Evolutionary conservation across 2,888 invertebrate genomes (phyloP), one percentile per base, ranked within the genome.

Genomic region (Polydrusus cervinus): DNA sequence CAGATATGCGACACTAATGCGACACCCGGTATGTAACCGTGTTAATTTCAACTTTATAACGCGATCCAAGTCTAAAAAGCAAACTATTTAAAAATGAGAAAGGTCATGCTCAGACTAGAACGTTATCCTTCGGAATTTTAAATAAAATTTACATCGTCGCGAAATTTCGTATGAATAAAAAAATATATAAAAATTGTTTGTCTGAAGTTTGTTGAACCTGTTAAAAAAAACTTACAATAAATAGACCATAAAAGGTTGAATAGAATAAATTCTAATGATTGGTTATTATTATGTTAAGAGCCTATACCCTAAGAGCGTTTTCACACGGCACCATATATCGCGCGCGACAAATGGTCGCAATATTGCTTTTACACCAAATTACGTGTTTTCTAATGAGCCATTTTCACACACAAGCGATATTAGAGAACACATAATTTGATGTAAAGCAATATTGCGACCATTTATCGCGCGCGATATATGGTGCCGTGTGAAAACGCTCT

Each of bases 181-280:
- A 55, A 34, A 9, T 10, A 10, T 34, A 7, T 14, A 55, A n/a
- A 34, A 55, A 30, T 34, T 55, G 55, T 55, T 55, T 55, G 34
- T 55, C 55, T 55, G 34, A 55, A 55, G 55, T 55, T 55, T 55
- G 20, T 55, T 55, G 55, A 55, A 55, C 55, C 14, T 53, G 25
- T 34, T 14, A 53, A 53, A 30, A 55, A 34, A 34, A 55, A 14
- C n/a, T 34, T 34, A 30, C 34, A 55, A 34, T 55, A 55, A 55
- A 34, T 55, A 55, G 55, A 51, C 18, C 25, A 5, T 20, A 51
- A 51, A 34, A 55, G 30, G n/a, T 2, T 55, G 55, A 55, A 55
- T 30, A 55, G 14, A 34, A 55, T 55, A 30, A 34, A 55, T 55
- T 14, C 0, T 9, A 34, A 7, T 30, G 3, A 7, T 30, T 3